Conservation (phyloP, 2,888 invertebrate genomes). For the Ochropacha duplaris region DNA sequence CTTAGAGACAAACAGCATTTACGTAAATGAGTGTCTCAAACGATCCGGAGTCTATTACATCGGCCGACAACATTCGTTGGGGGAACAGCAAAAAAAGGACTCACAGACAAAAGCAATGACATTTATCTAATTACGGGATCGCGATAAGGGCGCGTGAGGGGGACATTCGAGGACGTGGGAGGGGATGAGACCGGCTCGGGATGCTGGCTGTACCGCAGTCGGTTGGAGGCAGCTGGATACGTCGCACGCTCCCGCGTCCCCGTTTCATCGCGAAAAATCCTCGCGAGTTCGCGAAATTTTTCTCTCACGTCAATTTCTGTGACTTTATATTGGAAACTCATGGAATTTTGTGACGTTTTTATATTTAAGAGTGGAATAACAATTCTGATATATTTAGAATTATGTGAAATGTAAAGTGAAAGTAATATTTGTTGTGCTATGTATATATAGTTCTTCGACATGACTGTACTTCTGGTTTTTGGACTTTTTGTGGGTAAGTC, state of each 20-base stretch:
- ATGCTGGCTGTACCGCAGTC: constrained; percentile 66
- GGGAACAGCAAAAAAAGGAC: constrained; percentile 41
- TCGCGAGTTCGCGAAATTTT: constrained; percentile 6
- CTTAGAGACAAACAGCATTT: constrained; percentile 30
- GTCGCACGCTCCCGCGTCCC: constrained; percentile 16
- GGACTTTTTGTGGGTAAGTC: constrained; percentile 62
- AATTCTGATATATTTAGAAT: not conserved
- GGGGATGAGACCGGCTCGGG: constrained; percentile 36
- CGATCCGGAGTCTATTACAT: constrained; percentile 49
- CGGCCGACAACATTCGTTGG: constrained; percentile 48
- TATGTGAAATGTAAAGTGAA: constrained; percentile 46
- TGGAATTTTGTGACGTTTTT: constrained; percentile 16
- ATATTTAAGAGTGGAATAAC: constrained; percentile 16
- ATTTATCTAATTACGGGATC: constrained; percentile 81
- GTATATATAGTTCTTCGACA: constrained; percentile 39
- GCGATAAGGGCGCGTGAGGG: constrained; percentile 66
- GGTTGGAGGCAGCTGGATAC: constrained; percentile 33
- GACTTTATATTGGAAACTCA: constrained; percentile 6
- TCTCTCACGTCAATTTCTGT: not conserved
- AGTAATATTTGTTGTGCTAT: constrained; percentile 33
- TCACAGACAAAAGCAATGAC: constrained; percentile 75
- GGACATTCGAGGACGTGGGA: constrained; percentile 37
- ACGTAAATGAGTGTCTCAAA: constrained; percentile 44
- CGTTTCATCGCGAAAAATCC: constrained; percentile 13
- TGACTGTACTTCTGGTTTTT: constrained; percentile 53